Evolutionary conservation across 2,888 invertebrate species (phyloP).

Genomic region (Plemyria rubiginata): DNA sequence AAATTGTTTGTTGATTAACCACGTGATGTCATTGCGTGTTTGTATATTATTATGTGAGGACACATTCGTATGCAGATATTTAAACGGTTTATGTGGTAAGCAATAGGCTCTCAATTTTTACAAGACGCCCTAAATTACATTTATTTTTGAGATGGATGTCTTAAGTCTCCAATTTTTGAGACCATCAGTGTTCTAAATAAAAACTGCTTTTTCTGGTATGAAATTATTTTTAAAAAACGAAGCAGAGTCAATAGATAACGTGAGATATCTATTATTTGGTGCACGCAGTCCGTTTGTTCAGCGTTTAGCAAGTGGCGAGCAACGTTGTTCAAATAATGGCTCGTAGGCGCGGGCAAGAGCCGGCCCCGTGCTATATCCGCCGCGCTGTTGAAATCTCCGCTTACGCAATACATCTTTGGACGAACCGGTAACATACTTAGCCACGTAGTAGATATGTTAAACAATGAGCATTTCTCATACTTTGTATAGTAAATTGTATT

Average conservation of each 20-base stretch:
- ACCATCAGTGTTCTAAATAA: too few relatives aligned
- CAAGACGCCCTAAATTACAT: too few relatives aligned
- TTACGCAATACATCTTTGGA: slow-evolving; percentile 74
- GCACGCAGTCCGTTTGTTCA: slow-evolving; percentile 63
- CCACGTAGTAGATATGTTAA: slow-evolving; percentile 49
- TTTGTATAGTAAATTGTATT: slow-evolving; percentile 34
- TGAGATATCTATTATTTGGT: slow-evolving; percentile 56
- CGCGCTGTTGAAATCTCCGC: slow-evolving; percentile 72
- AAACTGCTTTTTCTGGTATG: neutral
- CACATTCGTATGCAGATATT: slow-evolving; percentile 15
- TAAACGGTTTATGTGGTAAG: neutral
- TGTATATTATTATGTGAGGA: slow-evolving; percentile 29
- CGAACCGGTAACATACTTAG: slow-evolving; percentile 67
- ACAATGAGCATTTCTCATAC: slow-evolving; percentile 53
- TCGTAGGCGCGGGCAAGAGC: slow-evolving; percentile 73
- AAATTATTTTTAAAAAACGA: slow-evolving; percentile 22
- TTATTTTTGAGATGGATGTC: too few relatives aligned
- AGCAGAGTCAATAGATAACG: slow-evolving; percentile 61
- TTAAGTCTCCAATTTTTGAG: too few relatives aligned
- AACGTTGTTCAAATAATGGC: slow-evolving; percentile 68
- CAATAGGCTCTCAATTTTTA: too few relatives aligned
- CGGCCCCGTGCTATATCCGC: slow-evolving; percentile 81
- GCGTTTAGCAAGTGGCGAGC: slow-evolving; percentile 69
- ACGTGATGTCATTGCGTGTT: slow-evolving; percentile 37
- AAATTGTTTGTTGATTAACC: slow-evolving; percentile 40